Base-by-base conservation (phyloP, 2,888 invertebrate genomes). In the Drosophila glabriapex region DNA sequence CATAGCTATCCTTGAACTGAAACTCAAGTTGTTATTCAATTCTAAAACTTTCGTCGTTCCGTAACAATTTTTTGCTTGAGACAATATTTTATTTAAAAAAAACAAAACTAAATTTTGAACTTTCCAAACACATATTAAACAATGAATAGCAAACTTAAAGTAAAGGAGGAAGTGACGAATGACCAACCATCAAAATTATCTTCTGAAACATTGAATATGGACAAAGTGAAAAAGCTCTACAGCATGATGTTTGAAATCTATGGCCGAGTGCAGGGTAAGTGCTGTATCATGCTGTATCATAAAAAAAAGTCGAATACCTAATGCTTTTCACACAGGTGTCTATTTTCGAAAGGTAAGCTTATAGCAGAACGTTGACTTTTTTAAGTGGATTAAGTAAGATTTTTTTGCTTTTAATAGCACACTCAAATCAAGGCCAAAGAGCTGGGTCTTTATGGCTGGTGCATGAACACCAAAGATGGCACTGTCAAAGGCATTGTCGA, bases 401-500 rank as follows among this genome's bases (percentile, higher is more conserved):
- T 54, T 16, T 37, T 39, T 9, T 22, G 22, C 2, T 4, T 16
- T 46, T 41, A 50, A 3, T 74, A 96, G 95, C 94, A 94, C 82
- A 96, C 96, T 0, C 94, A 95, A 84, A 93, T 94, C 60, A 94
- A 95, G 87, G 95, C 95, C 0, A 94, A 94, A 67, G 93, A 94
- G 74, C 91, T 96, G 39, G 94, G 94, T 4, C 78, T 96, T 0
- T 94, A 92, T 68, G 96, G 96, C 49, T 96, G 95, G 95, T 95
- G 95, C 81, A 95, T 94, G 95, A 96, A 96, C 84, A 96, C 96
- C 0, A 85, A 92, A 0, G 83, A 92, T 19, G 95, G 95, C 39
- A 95, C 95, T 0, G 96, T 96, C 0, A 93, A 94, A 70, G 96
- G 96, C 16, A 82, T 93, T 49, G 82, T 96, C 43, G 95, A 96